Evolutionary conservation across 2,888 invertebrate species (phyloP).

Genomic region (Flabesymbios commensalis): DNA sequence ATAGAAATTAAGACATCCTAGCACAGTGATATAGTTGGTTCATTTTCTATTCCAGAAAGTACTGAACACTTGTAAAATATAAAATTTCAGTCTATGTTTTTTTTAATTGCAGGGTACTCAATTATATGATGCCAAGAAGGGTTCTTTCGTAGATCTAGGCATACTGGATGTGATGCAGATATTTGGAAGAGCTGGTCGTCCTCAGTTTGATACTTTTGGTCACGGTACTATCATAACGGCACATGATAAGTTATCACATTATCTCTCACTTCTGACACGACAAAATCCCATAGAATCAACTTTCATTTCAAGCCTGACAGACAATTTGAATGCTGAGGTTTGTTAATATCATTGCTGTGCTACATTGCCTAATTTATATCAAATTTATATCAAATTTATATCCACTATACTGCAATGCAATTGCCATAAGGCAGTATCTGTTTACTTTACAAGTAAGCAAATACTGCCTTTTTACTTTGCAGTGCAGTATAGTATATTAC

Average conservation of each 20-base stretch:
- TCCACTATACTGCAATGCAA: too few species aligned
- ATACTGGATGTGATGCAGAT: slow-evolving; percentile 90
- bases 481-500: too few species aligned
- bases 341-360: slow-evolving; percentile 30
- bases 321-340: slow-evolving; percentile 98
- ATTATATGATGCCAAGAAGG: slow-evolving; percentile 94
- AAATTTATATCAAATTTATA: too few species aligned
- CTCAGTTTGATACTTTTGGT: slow-evolving; percentile 91
- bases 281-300: slow-evolving; percentile 98
- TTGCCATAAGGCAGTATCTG: too few species aligned
- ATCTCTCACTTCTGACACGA: slow-evolving; percentile 89
- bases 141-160: slow-evolving; percentile 90
- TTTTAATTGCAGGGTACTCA: slow-evolving; percentile 79
- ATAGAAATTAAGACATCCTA: too few species aligned
- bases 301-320: slow-evolving; percentile 86
- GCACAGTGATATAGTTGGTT: too few species aligned
- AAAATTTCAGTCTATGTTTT: too few species aligned
- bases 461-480: too few species aligned
- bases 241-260: slow-evolving; percentile 89
- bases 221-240: slow-evolving; percentile 94
- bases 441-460: too few species aligned
- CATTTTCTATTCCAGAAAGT: too few species aligned
- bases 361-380: too few species aligned
- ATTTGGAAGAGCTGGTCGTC: slow-evolving; percentile 96
- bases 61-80: too few species aligned